phyloP scores from a whole-genome alignment of 2,113 vertebrate genomes.

The Cricetomys ansorgei region DNA sequence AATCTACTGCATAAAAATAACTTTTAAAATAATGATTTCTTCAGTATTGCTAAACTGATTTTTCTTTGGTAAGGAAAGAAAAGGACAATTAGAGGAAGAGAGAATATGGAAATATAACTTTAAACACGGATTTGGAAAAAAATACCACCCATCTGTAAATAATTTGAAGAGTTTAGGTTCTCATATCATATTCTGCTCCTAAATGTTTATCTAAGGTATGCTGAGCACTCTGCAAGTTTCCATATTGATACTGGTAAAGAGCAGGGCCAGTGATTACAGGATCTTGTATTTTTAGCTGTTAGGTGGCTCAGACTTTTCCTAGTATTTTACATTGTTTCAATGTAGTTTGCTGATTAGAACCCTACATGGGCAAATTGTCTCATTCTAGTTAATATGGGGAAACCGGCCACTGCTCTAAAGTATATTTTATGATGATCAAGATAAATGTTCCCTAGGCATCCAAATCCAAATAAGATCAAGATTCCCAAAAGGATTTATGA shows the following conservation, averaged over 20 bases:
- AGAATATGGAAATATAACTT: conserved; percentile 31
- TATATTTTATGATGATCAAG: neutral
- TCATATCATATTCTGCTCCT: conserved; percentile 27
- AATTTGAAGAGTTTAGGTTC: conserved; percentile 16
- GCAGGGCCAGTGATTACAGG: neutral
- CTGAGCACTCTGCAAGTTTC: neutral
- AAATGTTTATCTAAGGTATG: conserved; percentile 43
- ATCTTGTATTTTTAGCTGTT: conserved; percentile 1
- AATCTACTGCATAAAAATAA: neutral
- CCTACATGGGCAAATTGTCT: neutral
- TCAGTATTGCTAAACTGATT: conserved; percentile 18
- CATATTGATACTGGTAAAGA: neutral
- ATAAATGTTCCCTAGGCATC: conserved; percentile 5
- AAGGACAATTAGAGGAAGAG: neutral
- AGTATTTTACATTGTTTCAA: conserved; percentile 30
- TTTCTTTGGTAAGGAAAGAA: conserved; percentile 31
- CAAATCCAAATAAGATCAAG: conserved; percentile 10
- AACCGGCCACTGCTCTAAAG: conserved; percentile 7
- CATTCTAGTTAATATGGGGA: neutral
- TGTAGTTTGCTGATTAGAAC: neutral
- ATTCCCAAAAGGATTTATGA: conserved; percentile 43
- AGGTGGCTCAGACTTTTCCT: neutral
- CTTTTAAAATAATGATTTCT: conserved; percentile 20
- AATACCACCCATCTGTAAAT: neutral
- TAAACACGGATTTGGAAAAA: neutral